Evolutionary conservation across 2,888 invertebrate genomes (phyloP), one percentile per base, ranked within the genome.

Genomic region (Lucinisca nassula): DNA sequence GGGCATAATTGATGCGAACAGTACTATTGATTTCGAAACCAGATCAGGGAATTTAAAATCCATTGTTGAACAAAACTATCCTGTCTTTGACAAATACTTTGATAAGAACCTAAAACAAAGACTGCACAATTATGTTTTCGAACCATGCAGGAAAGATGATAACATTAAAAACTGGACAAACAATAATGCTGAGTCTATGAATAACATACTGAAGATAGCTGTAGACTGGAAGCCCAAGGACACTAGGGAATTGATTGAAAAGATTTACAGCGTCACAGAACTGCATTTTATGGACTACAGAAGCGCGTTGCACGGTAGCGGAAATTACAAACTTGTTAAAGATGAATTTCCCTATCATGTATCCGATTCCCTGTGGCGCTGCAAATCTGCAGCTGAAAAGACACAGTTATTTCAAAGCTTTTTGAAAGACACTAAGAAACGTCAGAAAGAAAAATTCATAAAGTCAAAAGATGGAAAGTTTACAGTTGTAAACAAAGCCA

Each of bases 261-360:
- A 87, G 74, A 12, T 83, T 14, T 83, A 80, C 30, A 73, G 74
- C 83, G 74, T 87, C 1, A 79, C 79, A 24, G 45, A 78, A 14
- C 40, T 87, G 0, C 87, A 87, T 38, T 87, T 72, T 49, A 76
- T 78, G 72, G 79, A 83, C 30, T 82, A 86, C 30, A 35, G 86
- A 27, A 70, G 83, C 37, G 73, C 83, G 4, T 30, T 86, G 17
- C 82, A 86, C 35, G 76, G 35, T 30, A 30, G 27, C 37, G 83
- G 83, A 6, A 83, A 87, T 30, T 83, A 80, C 32, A 10, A 32
- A 4, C 24, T 86, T 12, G 24, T n/a, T 4, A 27, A 17, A 49
- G n/a, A 40, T 21, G 49, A 72, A 27, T 78, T 55, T 30, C 21
- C 61, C 6, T 61, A 61, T 17, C 61, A 30, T 27, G 61, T 61